These are phyloP conservation scores for Lasiommata megera DNA, from an alignment of 2,888 invertebrate species.

Conservation along the genomic window DNA sequence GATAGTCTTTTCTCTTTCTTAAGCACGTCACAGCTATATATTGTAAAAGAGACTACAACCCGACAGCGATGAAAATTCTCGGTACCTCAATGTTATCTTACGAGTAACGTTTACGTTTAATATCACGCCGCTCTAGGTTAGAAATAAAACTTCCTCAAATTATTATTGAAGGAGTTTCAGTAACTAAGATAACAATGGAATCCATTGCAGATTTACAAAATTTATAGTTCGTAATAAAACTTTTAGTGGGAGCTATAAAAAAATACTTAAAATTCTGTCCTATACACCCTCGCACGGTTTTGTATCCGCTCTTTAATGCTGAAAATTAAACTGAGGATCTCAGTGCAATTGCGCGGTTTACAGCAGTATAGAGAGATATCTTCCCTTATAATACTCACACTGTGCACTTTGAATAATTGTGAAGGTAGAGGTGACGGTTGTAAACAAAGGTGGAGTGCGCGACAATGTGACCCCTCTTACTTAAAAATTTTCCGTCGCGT, in stretches of 20 bases:
- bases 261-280: too few relatives aligned
- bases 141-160: constrained; percentile 39
- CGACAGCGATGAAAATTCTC: constrained; percentile 77
- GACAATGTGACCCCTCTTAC: constrained; percentile 32
- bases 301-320: neutral
- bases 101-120: constrained; percentile 71
- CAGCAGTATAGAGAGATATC: constrained; percentile 13
- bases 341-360: constrained; percentile 2
- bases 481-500: constrained; percentile 27
- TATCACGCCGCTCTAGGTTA: constrained; percentile 65
- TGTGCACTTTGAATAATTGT: constrained; percentile 31
- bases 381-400: constrained; percentile 14
- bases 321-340: constrained; percentile 8
- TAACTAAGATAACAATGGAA: neutral
- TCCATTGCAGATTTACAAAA: neutral
- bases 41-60: constrained; percentile 70
- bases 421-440: constrained; percentile 25
- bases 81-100: constrained; percentile 76
- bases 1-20: constrained; percentile 63
- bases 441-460: constrained; percentile 28
- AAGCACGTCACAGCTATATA: constrained; percentile 70
- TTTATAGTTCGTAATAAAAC: neutral
- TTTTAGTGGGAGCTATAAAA: too few relatives aligned
- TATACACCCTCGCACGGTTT: neutral
- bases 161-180: constrained; percentile 2